Base-by-base conservation (phyloP, 2,113 vertebrate species). In the Peucedramus taeniatus region DNA sequence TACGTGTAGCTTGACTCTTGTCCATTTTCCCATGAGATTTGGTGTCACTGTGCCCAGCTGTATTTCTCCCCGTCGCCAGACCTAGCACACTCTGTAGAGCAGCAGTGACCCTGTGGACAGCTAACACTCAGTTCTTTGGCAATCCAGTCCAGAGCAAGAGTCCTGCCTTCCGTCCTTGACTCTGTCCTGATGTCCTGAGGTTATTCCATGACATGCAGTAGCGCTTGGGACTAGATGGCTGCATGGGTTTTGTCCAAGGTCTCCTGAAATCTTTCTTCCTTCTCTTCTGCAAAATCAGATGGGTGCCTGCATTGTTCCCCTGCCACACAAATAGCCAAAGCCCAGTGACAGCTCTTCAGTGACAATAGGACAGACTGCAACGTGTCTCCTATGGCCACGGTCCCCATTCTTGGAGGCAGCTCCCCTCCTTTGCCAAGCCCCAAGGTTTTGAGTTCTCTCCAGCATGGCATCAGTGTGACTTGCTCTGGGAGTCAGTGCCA, bases 341-440 rank as follows among this genome's bases (percentile, higher is more conserved):
- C 22, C 14, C 22, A 23, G 24, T 61, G 49, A 44, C 37, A 83
- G 37, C 17, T 64, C 35, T 39, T 47, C 1, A 0, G 18, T 60
- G 63, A 50, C 40, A 65, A 24, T 16, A 84, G 57, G 19, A 78
- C 18, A 83, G 31, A 71, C 63, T 65, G 26, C 20, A 39, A 6
- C 0, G 0, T 59, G 39, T 39, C 39, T 70, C 13, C 33, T 57
- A 33, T 21, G 2, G 4, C 42, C 64, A 50, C 2, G 3, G 28
- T 39, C 51, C 27, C 47, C 13, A 12, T 45, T 13, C 42, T 50
- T 42, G 68, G 68, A 66, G 44, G 27, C 39, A 75, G 33, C 4
- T 81, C 21, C 50, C 6, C 8, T 47, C 42, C 85, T 78, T 37
- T 60, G 23, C 26, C 17, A 57, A 61, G 39, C 11, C 33, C 35